Evolutionary conservation across 2,888 invertebrate genomes (phyloP).

Genomic region (Cynaeus angustus): DNA sequence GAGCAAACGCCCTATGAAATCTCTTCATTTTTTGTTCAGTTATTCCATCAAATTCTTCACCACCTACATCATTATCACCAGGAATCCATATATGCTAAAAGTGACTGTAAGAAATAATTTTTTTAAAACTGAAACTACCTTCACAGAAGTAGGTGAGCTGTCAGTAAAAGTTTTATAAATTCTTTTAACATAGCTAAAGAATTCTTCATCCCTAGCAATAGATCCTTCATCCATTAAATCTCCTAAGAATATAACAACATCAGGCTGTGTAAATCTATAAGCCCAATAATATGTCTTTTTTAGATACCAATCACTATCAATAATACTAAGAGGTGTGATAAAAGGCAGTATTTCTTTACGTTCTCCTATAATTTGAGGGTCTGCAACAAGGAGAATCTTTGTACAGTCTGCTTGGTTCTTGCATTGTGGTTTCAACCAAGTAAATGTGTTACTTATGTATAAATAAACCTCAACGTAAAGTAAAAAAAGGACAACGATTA

Average conservation of each 20-base stretch:
- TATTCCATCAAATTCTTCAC: conserved; percentile 85
- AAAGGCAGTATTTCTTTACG: conserved; percentile 79
- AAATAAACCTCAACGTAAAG: conserved; percentile 65
- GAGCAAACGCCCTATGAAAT: conserved; percentile 84
- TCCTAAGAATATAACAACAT: conserved; percentile 92
- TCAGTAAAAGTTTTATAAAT: conserved; percentile 79
- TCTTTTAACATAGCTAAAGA: conserved; percentile 82
- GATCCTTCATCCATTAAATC: conserved; percentile 97
- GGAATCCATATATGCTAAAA: conserved; percentile 87
- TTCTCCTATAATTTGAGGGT: conserved; percentile 94
- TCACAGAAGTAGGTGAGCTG: conserved; percentile 62
- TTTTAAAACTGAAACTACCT: conserved; percentile 57
- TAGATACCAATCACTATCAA: conserved; percentile 90
- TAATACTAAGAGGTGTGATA: conserved; percentile 82
- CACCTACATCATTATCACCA: conserved; percentile 98
- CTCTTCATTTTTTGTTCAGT: conserved; percentile 80
- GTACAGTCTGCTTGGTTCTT: conserved; percentile 64
- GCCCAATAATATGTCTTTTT: conserved; percentile 85
- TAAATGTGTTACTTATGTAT: conserved; percentile 63
- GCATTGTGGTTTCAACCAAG: conserved; percentile 66
- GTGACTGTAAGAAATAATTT: background rate
- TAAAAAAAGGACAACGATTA: conserved; percentile 43
- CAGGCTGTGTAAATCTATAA: conserved; percentile 81
- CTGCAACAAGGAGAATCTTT: conserved; percentile 79
- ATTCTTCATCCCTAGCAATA: conserved; percentile 80